Base-by-base conservation (phyloP, 2,113 vertebrate species). In the Xyliphius kryptos region DNA sequence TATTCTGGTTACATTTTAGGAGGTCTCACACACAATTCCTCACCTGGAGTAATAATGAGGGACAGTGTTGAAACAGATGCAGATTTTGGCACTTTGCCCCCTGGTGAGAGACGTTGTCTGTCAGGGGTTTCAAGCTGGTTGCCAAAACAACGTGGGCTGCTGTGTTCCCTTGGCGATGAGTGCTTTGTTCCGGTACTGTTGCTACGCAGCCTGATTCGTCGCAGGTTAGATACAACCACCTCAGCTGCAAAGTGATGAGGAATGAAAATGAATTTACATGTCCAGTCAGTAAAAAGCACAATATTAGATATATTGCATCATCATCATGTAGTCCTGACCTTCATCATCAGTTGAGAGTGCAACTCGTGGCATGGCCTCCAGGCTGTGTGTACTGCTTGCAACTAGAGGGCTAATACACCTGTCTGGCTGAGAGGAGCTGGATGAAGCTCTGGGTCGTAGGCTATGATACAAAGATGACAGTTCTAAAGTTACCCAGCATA, bases 311-410 rank as follows among this genome's bases (percentile, higher is more conserved):
- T n/a, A n/a, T n/a, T n/a, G n/a, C n/a, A n/a, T n/a, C n/a, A n/a
- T n/a, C n/a, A n/a, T n/a, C n/a, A n/a, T n/a, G n/a, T n/a, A n/a
- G n/a, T n/a, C n/a, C n/a, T n/a, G n/a, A n/a, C 87, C 87, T 77
- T 98, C 94, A 1, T 99, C 95, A 44, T 98, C 95, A 0, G 92
- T 95, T 13, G 95, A 97, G 71, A 98, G 91, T 61, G 96, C 91
- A 14, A 97, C 94, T 47, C 89, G 92, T 17, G 96, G 93, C 91
- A 96, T 95, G 0, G 89, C 90, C 74, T 98, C 94, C 61, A 95
- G 84, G 78, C 91, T 94, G 82, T 90, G 89, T 47, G 91, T 91
- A 80, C 90, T 92, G 79, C 82, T 90, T 73, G 89, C 86, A 0
- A 91, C 79, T 0, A 90, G 82, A 0, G 92, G 90, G 71, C 91